Base-by-base conservation (phyloP, 2,797 vertebrate species). In the Hybognathus amarus region DNA sequence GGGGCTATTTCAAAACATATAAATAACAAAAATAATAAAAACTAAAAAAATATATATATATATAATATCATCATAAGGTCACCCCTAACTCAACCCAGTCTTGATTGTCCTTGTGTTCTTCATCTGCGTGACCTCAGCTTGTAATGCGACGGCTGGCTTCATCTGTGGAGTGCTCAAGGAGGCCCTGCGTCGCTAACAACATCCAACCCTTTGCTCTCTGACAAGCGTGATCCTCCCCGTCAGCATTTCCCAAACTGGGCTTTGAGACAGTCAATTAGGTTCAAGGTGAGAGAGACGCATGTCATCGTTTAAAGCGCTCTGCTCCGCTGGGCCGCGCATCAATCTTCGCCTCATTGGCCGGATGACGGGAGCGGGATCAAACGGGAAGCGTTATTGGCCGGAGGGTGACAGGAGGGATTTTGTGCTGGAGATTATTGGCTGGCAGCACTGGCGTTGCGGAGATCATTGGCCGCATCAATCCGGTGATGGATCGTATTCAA, bases 221-320 rank as follows among this genome's bases (percentile, higher is more conserved):
- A 82, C 77, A 74, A 70, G 69, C 82, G 13, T 54, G 74, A 80
- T 77, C 79, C 79, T 77, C 79, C 82, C 87, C 87, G 92, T 94
- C 94, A 93, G 93, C 93, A 88, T 87, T 93, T 93, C 91, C 88
- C 4, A 89, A 88, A 91, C 89, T 85, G 81, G 83, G 89, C 90
- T 91, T 86, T 90, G 89, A 91, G 90, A 91, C 91, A 93, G 91
- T 94, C 94, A 94, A 94, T 95, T 94, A 94, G 89, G 91, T 92
- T 94, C 93, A 95, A 95, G 94, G 94, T 94, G 94, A 95, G 91
- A 69, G 68, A 79, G 80, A 89, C n/a, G 91, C 82, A 87, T 90
- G 91, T 92, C 91, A 90, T 93, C 91, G 87, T 92, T 92, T 86
- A 93, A 92, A 91, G 79, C 80, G 86, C 90, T 91, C 89, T 88